Conservation (phyloP, 2,113 vertebrate species). For the Craseonycteris thonglongyai region DNA sequence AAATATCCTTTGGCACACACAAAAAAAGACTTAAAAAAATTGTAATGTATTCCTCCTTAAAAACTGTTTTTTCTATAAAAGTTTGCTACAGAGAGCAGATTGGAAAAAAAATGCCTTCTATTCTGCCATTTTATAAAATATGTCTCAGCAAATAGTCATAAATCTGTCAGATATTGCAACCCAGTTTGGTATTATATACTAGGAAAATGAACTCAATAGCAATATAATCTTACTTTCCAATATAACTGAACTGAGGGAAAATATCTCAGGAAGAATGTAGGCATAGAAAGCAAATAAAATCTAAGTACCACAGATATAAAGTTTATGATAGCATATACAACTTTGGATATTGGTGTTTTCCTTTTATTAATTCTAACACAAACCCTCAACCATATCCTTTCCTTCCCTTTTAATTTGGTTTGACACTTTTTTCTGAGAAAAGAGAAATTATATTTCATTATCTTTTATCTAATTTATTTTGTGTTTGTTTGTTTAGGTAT, state of each 20-base stretch:
- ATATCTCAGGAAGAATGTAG: slow-evolving; percentile 76
- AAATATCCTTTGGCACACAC: background rate
- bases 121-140: slow-evolving; percentile 76
- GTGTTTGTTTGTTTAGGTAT: background rate
- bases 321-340: slow-evolving; percentile 79
- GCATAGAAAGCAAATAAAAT: slow-evolving; percentile 81
- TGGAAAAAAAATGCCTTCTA: slow-evolving; percentile 70
- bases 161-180: slow-evolving; percentile 80
- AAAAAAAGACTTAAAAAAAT: slow-evolving; percentile 50
- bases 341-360: slow-evolving; percentile 78
- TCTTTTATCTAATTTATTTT: slow-evolving; percentile 9
- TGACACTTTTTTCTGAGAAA: slow-evolving; percentile 58
- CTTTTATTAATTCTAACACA: slow-evolving; percentile 80
- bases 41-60: slow-evolving; percentile 58
- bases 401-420: slow-evolving; percentile 73
- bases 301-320: slow-evolving; percentile 76
- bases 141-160: slow-evolving; percentile 74
- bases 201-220: slow-evolving; percentile 81
- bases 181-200: slow-evolving; percentile 76
- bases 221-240: slow-evolving; percentile 82
- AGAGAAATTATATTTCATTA: slow-evolving; percentile 21
- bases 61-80: slow-evolving; percentile 62
- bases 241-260: slow-evolving; percentile 79
- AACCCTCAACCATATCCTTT: slow-evolving; percentile 62
- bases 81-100: slow-evolving; percentile 61